A percentile compares a stretch with the other conserved stretches of the same genome.
These are phyloP conservation scores for Tarsius wallacei DNA, from an alignment of 2,797 vertebrate genomes.

Conservation along the genomic window DNA sequence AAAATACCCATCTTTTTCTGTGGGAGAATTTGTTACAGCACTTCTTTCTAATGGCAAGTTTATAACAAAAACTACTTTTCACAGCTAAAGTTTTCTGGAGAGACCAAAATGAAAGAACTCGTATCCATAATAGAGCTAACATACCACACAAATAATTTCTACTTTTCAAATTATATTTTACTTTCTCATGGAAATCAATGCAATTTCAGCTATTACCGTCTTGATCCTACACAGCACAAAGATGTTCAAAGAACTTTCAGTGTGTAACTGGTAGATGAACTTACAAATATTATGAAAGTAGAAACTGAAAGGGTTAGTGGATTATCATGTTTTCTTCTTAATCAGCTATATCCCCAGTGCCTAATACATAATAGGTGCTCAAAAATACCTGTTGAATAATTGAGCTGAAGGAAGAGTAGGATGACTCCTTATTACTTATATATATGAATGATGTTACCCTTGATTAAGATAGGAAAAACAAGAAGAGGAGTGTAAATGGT, in stretches of 20 bases:
- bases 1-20: slow-evolving; percentile 27
- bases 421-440: neutral
- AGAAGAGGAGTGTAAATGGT: neutral
- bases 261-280: slow-evolving; percentile 5
- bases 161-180: slow-evolving; percentile 51
- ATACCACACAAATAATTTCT: neutral
- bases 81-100: slow-evolving; percentile 43
- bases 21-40: slow-evolving; percentile 48
- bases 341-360: neutral
- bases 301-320: neutral
- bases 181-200: slow-evolving; percentile 51
- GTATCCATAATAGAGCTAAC: slow-evolving; percentile 34
- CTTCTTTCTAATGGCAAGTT: slow-evolving; percentile 57
- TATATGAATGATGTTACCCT: neutral
- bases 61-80: slow-evolving; percentile 65
- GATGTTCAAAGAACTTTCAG: slow-evolving; percentile 41
- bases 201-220: slow-evolving; percentile 47
- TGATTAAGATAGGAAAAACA: neutral
- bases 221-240: slow-evolving; percentile 18
- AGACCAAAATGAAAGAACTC: slow-evolving; percentile 38
- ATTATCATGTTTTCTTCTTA: slow-evolving; percentile 21
- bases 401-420: neutral
- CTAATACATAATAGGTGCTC: neutral
- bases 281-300: slow-evolving; percentile 30
- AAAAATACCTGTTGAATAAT: neutral